A percentile compares a stretch with the other conserved stretches of the same genome.
phyloP scores from a whole-genome alignment of 2,888 invertebrate species.

The Acanthosepion esculentum region DNA sequence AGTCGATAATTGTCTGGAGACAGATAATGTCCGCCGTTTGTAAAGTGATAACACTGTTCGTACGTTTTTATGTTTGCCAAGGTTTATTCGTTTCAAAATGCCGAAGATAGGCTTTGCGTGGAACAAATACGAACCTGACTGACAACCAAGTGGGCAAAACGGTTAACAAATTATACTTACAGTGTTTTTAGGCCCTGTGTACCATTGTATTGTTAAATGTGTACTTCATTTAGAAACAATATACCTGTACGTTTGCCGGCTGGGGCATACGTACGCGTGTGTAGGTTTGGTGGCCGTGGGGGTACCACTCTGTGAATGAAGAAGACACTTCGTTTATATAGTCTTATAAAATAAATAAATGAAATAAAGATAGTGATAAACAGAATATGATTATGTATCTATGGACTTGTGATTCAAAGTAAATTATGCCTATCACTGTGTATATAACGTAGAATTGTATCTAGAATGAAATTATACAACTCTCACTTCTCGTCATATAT shows the following conservation, averaged over 20 bases:
- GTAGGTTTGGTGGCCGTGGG: not conserved
- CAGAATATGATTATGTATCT: too few relatives aligned
- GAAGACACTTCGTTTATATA: too few relatives aligned
- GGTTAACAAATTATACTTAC: not conserved
- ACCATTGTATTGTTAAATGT: not conserved
- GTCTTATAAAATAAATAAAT: too few relatives aligned
- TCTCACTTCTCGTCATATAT: too few relatives aligned
- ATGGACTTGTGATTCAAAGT: too few relatives aligned
- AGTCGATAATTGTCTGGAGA: not conserved
- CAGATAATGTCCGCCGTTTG: not conserved
- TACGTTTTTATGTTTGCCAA: not conserved
- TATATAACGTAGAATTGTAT: too few relatives aligned
- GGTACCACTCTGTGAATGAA: not conserved
- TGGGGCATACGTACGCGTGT: not conserved
- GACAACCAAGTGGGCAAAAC: conserved; percentile 5
- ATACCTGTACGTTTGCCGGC: not conserved
- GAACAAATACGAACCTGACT: conserved; percentile 1
- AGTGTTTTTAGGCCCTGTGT: not conserved
- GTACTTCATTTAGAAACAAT: not conserved
- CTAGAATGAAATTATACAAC: too few relatives aligned
- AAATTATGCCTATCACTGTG: too few relatives aligned
- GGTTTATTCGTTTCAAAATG: not conserved
- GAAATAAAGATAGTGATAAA: too few relatives aligned
- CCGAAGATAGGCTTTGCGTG: not conserved
- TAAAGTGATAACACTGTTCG: not conserved